Evolutionary conservation across 1,140 invertebrate genomes (phyloP).

Genomic region (Penaeus indicus): DNA sequence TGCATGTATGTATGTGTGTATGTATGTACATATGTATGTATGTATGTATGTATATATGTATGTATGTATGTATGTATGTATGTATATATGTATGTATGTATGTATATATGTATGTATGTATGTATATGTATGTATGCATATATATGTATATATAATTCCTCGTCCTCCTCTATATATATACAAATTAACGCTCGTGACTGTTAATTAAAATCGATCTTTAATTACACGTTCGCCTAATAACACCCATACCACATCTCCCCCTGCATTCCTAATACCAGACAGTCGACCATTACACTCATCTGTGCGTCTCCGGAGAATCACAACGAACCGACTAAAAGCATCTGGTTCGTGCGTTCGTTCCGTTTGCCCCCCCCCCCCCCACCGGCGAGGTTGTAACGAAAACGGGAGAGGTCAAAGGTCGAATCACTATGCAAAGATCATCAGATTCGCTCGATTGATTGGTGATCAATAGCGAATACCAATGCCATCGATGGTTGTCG

Average conservation of each 20-base stretch:
- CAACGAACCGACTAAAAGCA: not conserved
- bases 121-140: not conserved
- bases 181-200: too few relatives aligned
- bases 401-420: too few relatives aligned
- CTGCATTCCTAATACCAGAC: too few relatives aligned
- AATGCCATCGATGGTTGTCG: too few relatives aligned
- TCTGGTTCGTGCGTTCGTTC: not conserved
- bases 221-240: too few relatives aligned
- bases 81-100: not conserved
- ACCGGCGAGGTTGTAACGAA: not conserved
- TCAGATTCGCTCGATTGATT: too few relatives aligned
- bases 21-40: conserved; percentile 36
- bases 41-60: conserved; percentile 34
- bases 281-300: too few relatives aligned
- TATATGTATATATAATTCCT: not conserved
- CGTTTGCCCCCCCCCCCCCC: not conserved
- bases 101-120: not conserved
- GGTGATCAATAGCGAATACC: too few relatives aligned
- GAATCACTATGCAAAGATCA: too few relatives aligned
- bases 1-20: conserved; percentile 9
- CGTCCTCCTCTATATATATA: too few relatives aligned
- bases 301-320: not conserved
- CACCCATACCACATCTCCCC: too few relatives aligned
- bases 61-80: not conserved
- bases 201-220: too few relatives aligned